These are phyloP conservation scores for Balaeniceps rex DNA, from an alignment of 2,113 vertebrate species.

Conservation along the genomic window DNA sequence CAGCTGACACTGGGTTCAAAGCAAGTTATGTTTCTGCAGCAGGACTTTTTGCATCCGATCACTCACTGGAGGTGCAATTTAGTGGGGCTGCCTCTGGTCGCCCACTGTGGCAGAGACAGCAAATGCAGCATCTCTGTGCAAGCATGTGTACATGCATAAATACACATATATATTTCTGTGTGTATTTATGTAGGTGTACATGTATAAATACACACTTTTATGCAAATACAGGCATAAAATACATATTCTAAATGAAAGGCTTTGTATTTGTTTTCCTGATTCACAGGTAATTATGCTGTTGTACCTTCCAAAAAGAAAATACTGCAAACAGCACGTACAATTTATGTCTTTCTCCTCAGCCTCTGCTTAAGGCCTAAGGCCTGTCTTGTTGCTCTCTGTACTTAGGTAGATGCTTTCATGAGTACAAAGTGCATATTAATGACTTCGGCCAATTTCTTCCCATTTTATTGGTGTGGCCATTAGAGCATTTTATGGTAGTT, in stretches of 20 bases:
- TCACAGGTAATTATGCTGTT: not conserved
- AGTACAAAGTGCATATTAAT: not conserved
- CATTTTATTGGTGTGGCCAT: not conserved
- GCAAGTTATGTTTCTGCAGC: not conserved
- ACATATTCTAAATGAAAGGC: not conserved
- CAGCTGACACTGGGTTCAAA: not conserved
- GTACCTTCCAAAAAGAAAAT: not conserved
- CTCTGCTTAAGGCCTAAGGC: not conserved
- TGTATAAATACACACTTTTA: not conserved
- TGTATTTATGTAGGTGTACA: not conserved
- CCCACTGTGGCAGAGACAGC: not conserved
- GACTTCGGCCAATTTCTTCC: not conserved
- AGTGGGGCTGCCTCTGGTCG: not conserved
- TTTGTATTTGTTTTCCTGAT: not conserved
- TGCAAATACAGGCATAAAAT: not conserved
- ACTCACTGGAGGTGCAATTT: not conserved
- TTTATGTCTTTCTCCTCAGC: not conserved
- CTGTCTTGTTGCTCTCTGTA: not conserved
- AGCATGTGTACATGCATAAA: not conserved
- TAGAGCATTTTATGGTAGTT: not conserved
- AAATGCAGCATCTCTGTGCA: rapidly evolving
- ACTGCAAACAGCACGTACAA: not conserved
- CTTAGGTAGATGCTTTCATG: not conserved
- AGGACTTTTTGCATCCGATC: not conserved
- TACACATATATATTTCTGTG: not conserved